phyloP scores from a whole-genome alignment of 2,888 invertebrate species.

The Ectemnius cavifrons region DNA sequence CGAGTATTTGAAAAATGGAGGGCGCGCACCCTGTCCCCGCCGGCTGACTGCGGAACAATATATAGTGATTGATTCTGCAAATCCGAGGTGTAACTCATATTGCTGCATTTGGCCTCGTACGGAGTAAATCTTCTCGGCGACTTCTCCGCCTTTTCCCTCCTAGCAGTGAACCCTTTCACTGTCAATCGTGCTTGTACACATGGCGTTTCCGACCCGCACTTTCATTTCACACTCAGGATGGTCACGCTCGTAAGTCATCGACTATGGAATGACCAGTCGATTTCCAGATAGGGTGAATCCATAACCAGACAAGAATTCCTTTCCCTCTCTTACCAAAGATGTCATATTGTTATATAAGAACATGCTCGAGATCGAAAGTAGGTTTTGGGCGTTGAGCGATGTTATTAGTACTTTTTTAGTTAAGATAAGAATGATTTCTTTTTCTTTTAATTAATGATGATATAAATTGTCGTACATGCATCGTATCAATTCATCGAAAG shows the following conservation, averaged over 20 bases:
- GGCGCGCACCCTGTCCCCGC: slow-evolving; percentile 1
- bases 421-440: slow-evolving; percentile 29
- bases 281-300: too few species aligned
- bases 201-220: not conserved
- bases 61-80: slow-evolving; percentile 37
- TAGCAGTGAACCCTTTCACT: not conserved
- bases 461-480: slow-evolving; percentile 41
- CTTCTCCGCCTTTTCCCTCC: not conserved
- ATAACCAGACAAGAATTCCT: too few species aligned
- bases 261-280: too few species aligned
- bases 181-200: not conserved
- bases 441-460: slow-evolving; percentile 8
- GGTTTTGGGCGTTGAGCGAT: too few species aligned
- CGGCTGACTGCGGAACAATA: slow-evolving; percentile 25
- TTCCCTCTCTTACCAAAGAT: too few species aligned
- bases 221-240: not conserved
- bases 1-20: slow-evolving; percentile 16
- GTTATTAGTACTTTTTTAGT: slow-evolving; percentile 26
- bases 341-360: too few species aligned
- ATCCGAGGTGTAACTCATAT: slow-evolving; percentile 30
- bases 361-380: too few species aligned
- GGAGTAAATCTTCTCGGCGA: slow-evolving; percentile 19
- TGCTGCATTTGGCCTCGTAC: slow-evolving; percentile 6
- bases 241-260: not conserved
- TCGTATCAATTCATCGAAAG: slow-evolving; percentile 42